Base-by-base conservation (phyloP, 92 coral and sea anemone genomes). In the Phenganax subtilis region DNA sequence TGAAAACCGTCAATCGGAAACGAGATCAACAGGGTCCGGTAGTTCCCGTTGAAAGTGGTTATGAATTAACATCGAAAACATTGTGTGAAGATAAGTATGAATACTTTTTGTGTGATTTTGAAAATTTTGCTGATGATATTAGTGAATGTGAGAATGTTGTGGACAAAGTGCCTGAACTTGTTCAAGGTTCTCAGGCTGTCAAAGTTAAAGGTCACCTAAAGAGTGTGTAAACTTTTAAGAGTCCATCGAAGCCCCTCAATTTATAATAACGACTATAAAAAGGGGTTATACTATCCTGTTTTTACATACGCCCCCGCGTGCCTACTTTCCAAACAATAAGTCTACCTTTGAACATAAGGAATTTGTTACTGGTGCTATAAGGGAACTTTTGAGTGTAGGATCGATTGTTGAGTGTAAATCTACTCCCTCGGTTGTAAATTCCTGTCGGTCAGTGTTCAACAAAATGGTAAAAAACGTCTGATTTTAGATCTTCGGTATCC, bases 251-350 rank as follows among this genome's bases (percentile, higher is more conserved):
- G 79, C 90, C 10, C 61, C 85, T 4, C 51, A 72, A 12, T 87
- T 77, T 78, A 54, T 84, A 30, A 67, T 89, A 17, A 58, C 47
- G 51, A 54, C 71, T 54, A 81, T 88, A 16, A 53, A 20, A 17
- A 61, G 62, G 55, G 86, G 91, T 12, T 88, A 85, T 67, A 75
- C 30, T 12, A 81, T 88, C 54, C 88, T 88, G 6, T 88, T 88
- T 68, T 20, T 53, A 31, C 27, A 71, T 44, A 81, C 88, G 30
- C 91, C 90, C 55, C 64, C 87, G 17, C 54, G 83, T 25, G 85
- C 65, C 30, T 8, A 7, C 55, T 69, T 89, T 37, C 64, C 15
- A 10, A 89, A 89, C 75, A 89, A 89, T 73, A 84, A 57, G 71
- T 88, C 89, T 12, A 82, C 89, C 30, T 14, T 77, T 9, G 68